Percentiles rank a stretch among this genome's conserved stretches.
phyloP scores from a whole-genome alignment of 2,113 vertebrate genomes.

The Pseudopipra pipra region DNA sequence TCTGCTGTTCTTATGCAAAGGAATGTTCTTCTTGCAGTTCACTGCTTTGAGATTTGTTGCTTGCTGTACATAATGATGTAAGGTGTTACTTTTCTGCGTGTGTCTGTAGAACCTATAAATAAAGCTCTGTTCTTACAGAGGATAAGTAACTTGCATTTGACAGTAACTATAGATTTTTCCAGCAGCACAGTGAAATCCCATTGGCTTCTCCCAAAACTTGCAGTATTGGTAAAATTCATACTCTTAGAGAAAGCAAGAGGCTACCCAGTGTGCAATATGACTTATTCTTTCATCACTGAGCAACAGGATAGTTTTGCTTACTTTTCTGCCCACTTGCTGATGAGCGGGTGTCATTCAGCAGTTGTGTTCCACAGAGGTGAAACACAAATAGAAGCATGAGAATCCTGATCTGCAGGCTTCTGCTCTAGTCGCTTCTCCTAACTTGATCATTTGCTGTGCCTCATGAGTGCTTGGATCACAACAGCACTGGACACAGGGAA shows the following conservation, averaged over 20 bases:
- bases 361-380: neutral
- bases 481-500: fast-evolving
- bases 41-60: neutral
- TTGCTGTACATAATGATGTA: fast-evolving
- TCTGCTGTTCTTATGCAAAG: neutral
- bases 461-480: neutral
- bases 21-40: neutral
- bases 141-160: neutral
- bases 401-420: neutral
- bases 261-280: fast-evolving
- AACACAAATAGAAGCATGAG: neutral
- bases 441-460: neutral
- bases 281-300: neutral
- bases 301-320: neutral
- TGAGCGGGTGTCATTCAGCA: fast-evolving
- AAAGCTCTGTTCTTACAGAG: neutral
- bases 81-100: neutral
- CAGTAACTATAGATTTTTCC: neutral
- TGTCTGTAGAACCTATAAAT: neutral
- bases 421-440: neutral
- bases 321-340: neutral
- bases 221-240: neutral
- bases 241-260: neutral
- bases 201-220: neutral
- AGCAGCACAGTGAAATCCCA: neutral